Evolutionary conservation across 1,140 invertebrate genomes (phyloP).

Genomic region (Ectropis grisescens): DNA sequence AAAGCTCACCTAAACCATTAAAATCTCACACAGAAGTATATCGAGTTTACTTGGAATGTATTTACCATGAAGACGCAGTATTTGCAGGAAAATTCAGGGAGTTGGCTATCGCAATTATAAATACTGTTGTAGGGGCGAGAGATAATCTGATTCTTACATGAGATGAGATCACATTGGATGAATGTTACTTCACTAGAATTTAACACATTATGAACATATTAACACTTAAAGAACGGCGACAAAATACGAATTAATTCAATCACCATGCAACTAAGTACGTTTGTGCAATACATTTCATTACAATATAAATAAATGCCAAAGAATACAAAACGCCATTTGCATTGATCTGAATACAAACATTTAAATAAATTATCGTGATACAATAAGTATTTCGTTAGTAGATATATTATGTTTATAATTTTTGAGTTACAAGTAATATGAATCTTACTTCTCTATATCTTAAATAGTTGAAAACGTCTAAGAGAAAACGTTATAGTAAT

Average conservation of each 20-base stretch:
- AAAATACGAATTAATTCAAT: conserved; percentile 19
- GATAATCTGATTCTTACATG: conserved; percentile 27
- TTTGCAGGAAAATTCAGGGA: too few species aligned
- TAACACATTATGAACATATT: too few species aligned
- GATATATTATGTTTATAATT: conserved; percentile 28
- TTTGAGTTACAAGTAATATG: conserved; percentile 41
- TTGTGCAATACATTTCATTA: conserved; percentile 57
- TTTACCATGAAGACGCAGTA: too few species aligned
- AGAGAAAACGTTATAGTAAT: conserved; percentile 44
- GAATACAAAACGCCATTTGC: conserved; percentile 39
- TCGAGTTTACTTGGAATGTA: conserved; percentile 58
- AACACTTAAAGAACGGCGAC: conserved; percentile 29
- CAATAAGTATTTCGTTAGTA: conserved; percentile 39
- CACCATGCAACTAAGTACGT: conserved; percentile 55
- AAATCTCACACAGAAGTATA: conserved; percentile 38
- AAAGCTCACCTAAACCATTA: conserved; percentile 22
- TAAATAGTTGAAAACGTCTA: conserved; percentile 48
- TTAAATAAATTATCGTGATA: conserved; percentile 36
- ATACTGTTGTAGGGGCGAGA: conserved; percentile 22
- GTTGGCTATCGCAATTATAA: too few species aligned
- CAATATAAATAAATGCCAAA: conserved; percentile 52
- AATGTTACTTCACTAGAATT: conserved; percentile 29
- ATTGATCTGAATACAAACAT: conserved; percentile 29
- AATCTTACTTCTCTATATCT: conserved; percentile 39
- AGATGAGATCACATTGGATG: conserved; percentile 58